Conservation (phyloP, 2,113 vertebrate genomes). For the Lanius ludovicianus region DNA sequence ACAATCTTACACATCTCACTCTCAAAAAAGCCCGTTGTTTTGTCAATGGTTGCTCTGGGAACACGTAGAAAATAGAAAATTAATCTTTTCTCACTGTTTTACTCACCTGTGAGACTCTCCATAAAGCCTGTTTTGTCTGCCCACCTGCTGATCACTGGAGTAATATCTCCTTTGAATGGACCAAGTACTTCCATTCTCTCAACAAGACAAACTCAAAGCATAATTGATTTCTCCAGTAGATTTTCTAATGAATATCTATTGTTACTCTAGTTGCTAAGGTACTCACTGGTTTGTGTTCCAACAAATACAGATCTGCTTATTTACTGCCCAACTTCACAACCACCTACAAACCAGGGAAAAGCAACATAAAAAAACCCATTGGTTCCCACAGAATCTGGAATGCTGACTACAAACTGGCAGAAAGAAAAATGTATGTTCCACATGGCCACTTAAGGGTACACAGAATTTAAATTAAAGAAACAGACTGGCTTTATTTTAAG, state of each 20-base stretch:
- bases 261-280: slow-evolving; percentile 19
- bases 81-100: slow-evolving; percentile 28
- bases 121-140: slow-evolving; percentile 20
- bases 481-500: background rate
- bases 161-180: background rate
- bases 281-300: slow-evolving; percentile 34
- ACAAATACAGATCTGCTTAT: slow-evolving; percentile 25
- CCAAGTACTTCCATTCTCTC: slow-evolving; percentile 18
- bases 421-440: background rate
- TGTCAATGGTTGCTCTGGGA: slow-evolving; percentile 34
- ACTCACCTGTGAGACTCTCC: background rate
- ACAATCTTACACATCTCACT: background rate
- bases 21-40: background rate
- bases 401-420: background rate
- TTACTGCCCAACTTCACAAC: background rate
- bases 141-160: slow-evolving; percentile 3
- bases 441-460: background rate
- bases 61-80: background rate
- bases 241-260: slow-evolving; percentile 63
- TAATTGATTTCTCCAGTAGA: slow-evolving; percentile 60
- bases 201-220: slow-evolving; percentile 38
- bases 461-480: background rate
- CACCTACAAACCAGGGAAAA: background rate
- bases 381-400: background rate
- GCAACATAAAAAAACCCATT: background rate